Conservation (phyloP, 2,888 invertebrate genomes). For the Beris morrisii region DNA sequence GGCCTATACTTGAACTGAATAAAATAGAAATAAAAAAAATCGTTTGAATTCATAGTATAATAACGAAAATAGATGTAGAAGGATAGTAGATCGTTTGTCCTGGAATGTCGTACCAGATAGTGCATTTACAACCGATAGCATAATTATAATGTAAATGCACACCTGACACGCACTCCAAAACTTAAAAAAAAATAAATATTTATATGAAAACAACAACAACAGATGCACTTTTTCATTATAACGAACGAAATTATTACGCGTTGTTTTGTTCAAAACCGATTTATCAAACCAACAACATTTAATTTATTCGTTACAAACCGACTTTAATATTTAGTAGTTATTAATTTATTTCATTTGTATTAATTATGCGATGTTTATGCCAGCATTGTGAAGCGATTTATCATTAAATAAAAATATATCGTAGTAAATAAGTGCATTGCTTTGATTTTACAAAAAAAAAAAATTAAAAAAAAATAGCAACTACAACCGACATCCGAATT, state of each 20-base stretch:
- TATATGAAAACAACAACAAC: slow-evolving; percentile 10
- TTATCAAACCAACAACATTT: too few relatives aligned
- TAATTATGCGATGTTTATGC: too few relatives aligned
- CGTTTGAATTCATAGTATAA: slow-evolving; percentile 34
- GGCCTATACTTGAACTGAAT: neutral
- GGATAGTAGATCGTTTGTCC: slow-evolving; percentile 59
- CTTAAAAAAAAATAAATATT: slow-evolving; percentile 45
- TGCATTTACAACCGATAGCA: slow-evolving; percentile 90
- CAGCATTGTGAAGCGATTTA: too few relatives aligned
- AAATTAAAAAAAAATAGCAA: too few relatives aligned
- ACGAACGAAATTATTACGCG: slow-evolving; percentile 15
- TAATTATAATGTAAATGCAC: slow-evolving; percentile 85
- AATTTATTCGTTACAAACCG: too few relatives aligned
- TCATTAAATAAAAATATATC: too few relatives aligned
- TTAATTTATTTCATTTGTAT: too few relatives aligned
- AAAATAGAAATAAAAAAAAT: slow-evolving; percentile 9
- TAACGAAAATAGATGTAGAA: slow-evolving; percentile 26
- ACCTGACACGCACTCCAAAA: slow-evolving; percentile 94
- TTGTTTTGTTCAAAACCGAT: too few relatives aligned
- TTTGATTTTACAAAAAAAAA: too few relatives aligned
- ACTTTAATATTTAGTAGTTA: too few relatives aligned
- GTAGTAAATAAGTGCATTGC: too few relatives aligned
- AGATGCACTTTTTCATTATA: slow-evolving; percentile 30
- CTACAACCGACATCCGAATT: too few relatives aligned
- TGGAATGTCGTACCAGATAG: slow-evolving; percentile 99